Evolutionary conservation across 2,888 invertebrate species (phyloP), one percentile per base, ranked within the genome.

Genomic region (Melieria omissa): DNA sequence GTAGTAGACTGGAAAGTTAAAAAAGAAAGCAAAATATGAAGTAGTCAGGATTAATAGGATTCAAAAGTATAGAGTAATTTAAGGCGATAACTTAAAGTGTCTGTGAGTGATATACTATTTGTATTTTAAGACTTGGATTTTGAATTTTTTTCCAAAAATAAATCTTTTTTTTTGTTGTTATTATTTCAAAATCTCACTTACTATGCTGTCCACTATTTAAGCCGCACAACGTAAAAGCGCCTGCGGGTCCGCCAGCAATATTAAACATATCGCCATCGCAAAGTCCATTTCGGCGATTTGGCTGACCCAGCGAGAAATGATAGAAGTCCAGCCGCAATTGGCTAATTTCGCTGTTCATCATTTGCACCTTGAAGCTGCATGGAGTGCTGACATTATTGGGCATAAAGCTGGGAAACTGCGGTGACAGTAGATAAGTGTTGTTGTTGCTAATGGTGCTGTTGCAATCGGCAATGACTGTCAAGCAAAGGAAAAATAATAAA

Each of bases 151-250:
- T 5, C 16, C 52, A 60, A 12, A 5, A 9, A 12, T 60, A 52
- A 4, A 47, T 62, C n/a, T 29, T 3, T 1, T 1, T 29, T 2
- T 14, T 44, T 14, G n/a, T 10, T 29, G n/a, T 41, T 7, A 16
- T 14, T 7, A 41, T 4, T 49, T 2, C 2, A 29, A 29, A 29
- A 1, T 29, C 29, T 29, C 3, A 88, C 90, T 89, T 86, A 95
- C 95, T 89, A 79, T 95, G 95, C 79, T 95, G 95, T 12, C 94
- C 94, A 81, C 93, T 94, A 82, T 95, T 95, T 82, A 93, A 91
- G 1, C 95, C 95, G 82, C 95, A 95, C 9, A 95, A 79, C 12
- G 89, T 90, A 76, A 95, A 89, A 68, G 89, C 89, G 65, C 88
- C 89, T 3, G 84, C 83, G 0, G 88, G 88, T 5, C 90, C 91